Conservation (phyloP, 30 jellyfish, hydroid and myxozoan species). For the Phacellophora camtschatica region DNA sequence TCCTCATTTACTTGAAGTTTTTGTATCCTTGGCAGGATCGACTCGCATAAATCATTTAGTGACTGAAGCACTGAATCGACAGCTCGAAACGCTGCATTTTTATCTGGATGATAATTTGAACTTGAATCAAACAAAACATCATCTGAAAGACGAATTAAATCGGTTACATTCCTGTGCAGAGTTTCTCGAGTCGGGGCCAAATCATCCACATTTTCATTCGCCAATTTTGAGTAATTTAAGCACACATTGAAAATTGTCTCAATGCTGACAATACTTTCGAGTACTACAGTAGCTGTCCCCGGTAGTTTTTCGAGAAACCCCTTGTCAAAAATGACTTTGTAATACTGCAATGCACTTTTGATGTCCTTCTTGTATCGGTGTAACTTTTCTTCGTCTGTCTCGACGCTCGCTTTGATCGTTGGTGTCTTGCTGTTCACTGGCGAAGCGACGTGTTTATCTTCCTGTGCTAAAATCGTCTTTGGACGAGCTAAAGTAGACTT, state of each 20-base stretch:
- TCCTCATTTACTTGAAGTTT: conserved; percentile 90
- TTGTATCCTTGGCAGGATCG: conserved; percentile 81
- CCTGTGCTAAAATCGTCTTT: conserved; percentile 20
- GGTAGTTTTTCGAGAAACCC: conserved; percentile 91
- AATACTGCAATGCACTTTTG: conserved; percentile 96
- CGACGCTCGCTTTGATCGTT: conserved; percentile 7
- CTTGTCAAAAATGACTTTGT: conserved; percentile 86
- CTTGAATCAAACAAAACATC: conserved; percentile 94
- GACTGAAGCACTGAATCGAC: conserved; percentile 90
- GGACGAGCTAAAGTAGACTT: conserved; percentile 71
- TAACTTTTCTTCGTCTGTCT: conserved; percentile 77
- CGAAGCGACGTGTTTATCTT: conserved; percentile 53
- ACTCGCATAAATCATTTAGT: conserved; percentile 73
- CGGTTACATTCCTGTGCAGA: conserved; percentile 85
- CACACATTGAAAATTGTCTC: conserved; percentile 79
- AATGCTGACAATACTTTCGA: conserved; percentile 85
- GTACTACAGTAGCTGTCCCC: conserved; percentile 97
- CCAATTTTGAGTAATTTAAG: conserved; percentile 63
- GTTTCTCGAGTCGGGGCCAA: conserved; percentile 78
- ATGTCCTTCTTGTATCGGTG: conserved; percentile 84
- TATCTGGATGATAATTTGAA: conserved; percentile 77
- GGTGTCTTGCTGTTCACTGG: conserved; percentile 37
- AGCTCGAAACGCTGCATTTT: conserved; percentile 88
- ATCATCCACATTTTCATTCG: conserved; percentile 69
- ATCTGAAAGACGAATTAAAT: conserved; percentile 87